Evolutionary conservation across 1,140 invertebrate genomes (phyloP).

Genomic region (Carcinoscorpius rotundicauda): DNA sequence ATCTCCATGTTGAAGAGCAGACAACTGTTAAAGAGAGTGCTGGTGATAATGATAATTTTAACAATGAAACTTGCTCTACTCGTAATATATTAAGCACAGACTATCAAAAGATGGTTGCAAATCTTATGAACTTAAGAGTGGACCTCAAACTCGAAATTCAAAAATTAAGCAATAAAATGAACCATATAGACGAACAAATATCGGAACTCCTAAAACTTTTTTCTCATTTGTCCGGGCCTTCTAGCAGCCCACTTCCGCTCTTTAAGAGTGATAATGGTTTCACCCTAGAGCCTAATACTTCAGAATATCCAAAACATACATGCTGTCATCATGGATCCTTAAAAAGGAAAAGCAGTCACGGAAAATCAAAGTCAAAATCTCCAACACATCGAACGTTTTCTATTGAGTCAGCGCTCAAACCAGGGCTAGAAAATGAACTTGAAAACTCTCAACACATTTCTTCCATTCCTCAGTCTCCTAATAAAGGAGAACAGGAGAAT

Average conservation of each 20-base stretch:
- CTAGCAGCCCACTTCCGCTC: conserved; percentile 2
- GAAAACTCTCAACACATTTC: conserved; percentile 14
- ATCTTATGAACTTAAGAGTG: conserved; percentile 71
- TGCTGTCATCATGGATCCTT: neutral
- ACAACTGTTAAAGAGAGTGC: neutral
- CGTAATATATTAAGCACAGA: conserved; percentile 29
- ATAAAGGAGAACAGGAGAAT: too few species aligned
- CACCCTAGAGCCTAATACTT: neutral
- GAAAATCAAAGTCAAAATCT: conserved; percentile 7
- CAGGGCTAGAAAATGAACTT: conserved; percentile 31
- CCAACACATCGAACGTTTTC: conserved; percentile 10
- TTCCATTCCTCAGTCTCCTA: too few species aligned
- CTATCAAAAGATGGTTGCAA: conserved; percentile 63
- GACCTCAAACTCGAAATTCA: conserved; percentile 77
- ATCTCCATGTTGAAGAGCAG: neutral
- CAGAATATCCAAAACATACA: too few species aligned
- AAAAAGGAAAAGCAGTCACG: conserved; percentile 13
- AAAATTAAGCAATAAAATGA: conserved; percentile 63
- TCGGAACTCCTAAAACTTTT: conserved; percentile 34
- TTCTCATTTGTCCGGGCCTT: neutral
- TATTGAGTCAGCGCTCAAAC: conserved; percentile 22
- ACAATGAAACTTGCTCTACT: neutral
- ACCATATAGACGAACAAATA: conserved; percentile 66
- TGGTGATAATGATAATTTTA: conserved; percentile 1
- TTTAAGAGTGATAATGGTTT: conserved; percentile 6